These are phyloP conservation scores for Stomatorhinus ivindoensis DNA, from an alignment of 2,113 vertebrate species.

Conservation along the genomic window DNA sequence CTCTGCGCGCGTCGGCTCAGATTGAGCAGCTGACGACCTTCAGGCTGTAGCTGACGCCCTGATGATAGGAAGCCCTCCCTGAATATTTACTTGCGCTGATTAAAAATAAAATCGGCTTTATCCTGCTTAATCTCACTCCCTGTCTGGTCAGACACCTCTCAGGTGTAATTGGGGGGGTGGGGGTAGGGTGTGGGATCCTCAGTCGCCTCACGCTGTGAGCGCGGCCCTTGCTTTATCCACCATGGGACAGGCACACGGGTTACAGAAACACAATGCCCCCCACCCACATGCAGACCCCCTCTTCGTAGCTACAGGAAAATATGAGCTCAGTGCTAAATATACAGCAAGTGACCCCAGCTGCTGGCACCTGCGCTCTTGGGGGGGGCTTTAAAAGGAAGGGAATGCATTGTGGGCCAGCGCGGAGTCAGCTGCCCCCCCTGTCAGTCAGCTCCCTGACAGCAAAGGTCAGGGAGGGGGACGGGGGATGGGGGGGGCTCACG, in stretches of 20 bases:
- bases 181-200: background rate
- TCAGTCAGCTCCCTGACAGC: conserved; percentile 73
- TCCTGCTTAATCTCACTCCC: background rate
- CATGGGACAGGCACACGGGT: background rate
- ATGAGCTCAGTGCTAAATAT: conserved; percentile 61
- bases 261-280: conserved; percentile 17
- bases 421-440: conserved; percentile 63
- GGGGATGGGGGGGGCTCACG: conserved; percentile 12
- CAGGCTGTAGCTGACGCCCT: background rate
- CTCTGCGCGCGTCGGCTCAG: background rate
- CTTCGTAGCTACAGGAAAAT: conserved; percentile 39
- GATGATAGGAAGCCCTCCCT: conserved; percentile 22
- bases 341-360: conserved; percentile 44
- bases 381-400: conserved; percentile 72
- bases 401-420: conserved; percentile 62
- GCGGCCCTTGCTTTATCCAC: conserved; percentile 31
- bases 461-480: conserved; percentile 65
- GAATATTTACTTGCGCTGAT: background rate
- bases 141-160: background rate
- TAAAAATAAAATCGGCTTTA: background rate
- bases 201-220: background rate
- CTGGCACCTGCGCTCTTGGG: conserved; percentile 50
- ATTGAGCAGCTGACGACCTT: background rate
- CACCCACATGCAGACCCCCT: conserved; percentile 17
- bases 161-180: background rate